Conservation (phyloP, 2,797 vertebrate species). For the Delichon dasypus region DNA sequence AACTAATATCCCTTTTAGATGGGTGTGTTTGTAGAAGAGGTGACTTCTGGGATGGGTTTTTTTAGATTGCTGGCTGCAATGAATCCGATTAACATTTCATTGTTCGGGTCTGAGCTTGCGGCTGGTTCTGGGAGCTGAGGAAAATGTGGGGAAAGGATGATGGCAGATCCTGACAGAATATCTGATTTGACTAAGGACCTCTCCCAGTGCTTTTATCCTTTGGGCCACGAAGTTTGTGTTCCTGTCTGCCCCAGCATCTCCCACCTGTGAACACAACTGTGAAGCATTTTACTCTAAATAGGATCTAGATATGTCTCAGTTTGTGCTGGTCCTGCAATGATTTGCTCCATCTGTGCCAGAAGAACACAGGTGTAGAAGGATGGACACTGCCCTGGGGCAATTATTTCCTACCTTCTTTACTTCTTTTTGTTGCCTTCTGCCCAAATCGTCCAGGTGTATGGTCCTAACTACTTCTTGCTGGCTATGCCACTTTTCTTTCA, state of each 20-base stretch:
- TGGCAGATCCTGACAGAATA: slow-evolving; percentile 11
- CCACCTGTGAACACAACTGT: neutral
- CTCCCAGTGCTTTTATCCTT: neutral
- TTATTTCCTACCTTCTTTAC: neutral
- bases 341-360: neutral
- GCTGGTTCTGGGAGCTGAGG: neutral
- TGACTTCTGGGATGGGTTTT: slow-evolving; percentile 22
- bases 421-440: neutral
- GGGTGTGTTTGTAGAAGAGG: slow-evolving; percentile 45
- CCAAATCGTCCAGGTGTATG: neutral
- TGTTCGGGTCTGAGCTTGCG: neutral
- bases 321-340: neutral
- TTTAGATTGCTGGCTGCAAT: slow-evolving; percentile 2
- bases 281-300: neutral
- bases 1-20: slow-evolving; percentile 22
- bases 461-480: neutral
- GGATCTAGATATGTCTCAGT: neutral
- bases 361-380: neutral
- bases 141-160: neutral
- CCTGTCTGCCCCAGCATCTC: neutral
- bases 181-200: neutral
- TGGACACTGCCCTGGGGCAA: neutral
- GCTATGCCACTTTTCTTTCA: neutral
- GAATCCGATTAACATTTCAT: slow-evolving; percentile 57
- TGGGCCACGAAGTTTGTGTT: neutral